Percentiles rank a stretch among this genome's conserved stretches.
Evolutionary conservation across 1,140 invertebrate genomes (phyloP).

Genomic region (Argopecten irradians): DNA sequence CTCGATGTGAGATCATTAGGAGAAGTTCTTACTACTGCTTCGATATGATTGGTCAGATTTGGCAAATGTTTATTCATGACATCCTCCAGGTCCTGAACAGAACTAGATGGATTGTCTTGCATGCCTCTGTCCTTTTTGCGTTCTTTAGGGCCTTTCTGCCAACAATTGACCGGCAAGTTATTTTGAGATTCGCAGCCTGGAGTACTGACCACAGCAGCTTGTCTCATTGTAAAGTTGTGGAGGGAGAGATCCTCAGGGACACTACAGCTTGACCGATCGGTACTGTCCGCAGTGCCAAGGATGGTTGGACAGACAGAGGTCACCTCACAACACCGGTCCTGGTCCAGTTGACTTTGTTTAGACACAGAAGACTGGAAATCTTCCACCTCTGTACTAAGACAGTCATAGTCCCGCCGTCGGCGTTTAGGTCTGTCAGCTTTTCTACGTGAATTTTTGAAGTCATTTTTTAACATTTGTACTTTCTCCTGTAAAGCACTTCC

Average conservation of each 20-base stretch:
- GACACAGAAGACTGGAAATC: neutral
- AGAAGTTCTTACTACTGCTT: slow-evolving; percentile 29
- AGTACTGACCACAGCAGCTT: neutral
- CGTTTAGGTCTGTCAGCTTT: slow-evolving; percentile 74
- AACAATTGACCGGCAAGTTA: slow-evolving; percentile 33
- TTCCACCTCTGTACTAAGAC: slow-evolving; percentile 24
- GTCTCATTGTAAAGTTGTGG: slow-evolving; percentile 32
- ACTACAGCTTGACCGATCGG: slow-evolving; percentile 25
- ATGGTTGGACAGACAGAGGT: neutral
- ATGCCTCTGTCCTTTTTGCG: slow-evolving; percentile 25
- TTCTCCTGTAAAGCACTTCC: slow-evolving; percentile 41
- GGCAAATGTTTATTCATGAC: slow-evolving; percentile 97
- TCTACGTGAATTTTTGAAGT: slow-evolving; percentile 70
- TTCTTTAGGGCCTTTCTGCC: slow-evolving; percentile 14
- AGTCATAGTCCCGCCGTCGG: slow-evolving; percentile 60
- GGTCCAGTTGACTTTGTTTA: neutral
- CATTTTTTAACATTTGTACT: slow-evolving; percentile 49
- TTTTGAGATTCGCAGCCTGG: slow-evolving; percentile 41
- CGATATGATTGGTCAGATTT: slow-evolving; percentile 82
- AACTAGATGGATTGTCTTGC: slow-evolving; percentile 73
- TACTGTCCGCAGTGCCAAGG: slow-evolving; percentile 25
- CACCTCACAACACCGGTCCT: neutral
- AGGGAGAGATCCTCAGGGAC: slow-evolving; percentile 32
- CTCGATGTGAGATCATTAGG: slow-evolving; percentile 32
- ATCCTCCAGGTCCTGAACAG: slow-evolving; percentile 94